A percentile compares a stretch with the other conserved stretches of the same genome.
Evolutionary conservation across 2,113 vertebrate species (phyloP).

Genomic region (Ursus arctos): DNA sequence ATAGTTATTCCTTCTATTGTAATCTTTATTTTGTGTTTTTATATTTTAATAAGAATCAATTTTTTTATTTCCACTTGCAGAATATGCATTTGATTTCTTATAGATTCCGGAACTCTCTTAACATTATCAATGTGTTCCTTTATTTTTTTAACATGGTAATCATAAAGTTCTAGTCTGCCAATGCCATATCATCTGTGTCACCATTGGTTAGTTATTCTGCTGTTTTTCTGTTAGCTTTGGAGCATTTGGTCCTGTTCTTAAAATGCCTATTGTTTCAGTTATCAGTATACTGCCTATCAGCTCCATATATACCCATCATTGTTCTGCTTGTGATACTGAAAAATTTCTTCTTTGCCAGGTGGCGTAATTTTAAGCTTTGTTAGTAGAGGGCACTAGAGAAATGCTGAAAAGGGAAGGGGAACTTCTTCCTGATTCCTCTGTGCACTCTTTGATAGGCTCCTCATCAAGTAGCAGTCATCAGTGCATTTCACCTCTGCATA

Average conservation of each 20-base stretch:
- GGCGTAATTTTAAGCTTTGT: not conserved
- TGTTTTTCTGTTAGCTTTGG: not conserved
- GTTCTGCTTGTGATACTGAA: not conserved
- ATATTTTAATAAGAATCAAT: not conserved
- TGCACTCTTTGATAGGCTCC: not conserved
- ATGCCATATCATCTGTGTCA: not conserved
- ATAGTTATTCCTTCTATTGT: not conserved
- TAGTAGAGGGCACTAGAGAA: not conserved
- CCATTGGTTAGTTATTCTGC: not conserved
- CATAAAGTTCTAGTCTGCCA: not conserved
- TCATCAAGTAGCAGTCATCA: not conserved
- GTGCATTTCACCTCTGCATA: not conserved
- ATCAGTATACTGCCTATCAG: not conserved
- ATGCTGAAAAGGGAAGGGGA: not conserved
- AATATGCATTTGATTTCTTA: not conserved
- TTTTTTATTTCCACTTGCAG: not conserved
- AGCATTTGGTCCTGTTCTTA: not conserved
- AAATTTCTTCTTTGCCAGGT: not conserved
- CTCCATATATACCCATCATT: not conserved
- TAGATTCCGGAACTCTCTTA: not conserved
- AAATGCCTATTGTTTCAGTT: not conserved
- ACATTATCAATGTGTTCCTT: not conserved
- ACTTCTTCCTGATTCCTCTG: not conserved
- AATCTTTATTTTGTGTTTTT: not conserved
- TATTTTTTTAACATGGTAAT: not conserved